Base-by-base conservation (phyloP, 2,888 invertebrate genomes). In the Xanthia icteritia region DNA sequence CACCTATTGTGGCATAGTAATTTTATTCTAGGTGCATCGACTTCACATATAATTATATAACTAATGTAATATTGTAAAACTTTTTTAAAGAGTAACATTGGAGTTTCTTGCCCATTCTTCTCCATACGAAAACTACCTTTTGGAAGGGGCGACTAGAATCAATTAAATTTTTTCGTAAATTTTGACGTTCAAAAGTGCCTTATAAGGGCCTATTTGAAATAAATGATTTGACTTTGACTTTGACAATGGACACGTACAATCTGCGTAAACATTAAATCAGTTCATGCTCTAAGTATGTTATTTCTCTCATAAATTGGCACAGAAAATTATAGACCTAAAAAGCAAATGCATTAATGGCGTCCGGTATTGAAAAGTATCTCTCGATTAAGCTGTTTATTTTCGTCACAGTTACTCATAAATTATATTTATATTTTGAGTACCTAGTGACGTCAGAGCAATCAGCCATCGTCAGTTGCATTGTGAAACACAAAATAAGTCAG, bases 381-480 rank as follows among this genome's bases (percentile, higher is more conserved):
- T n/a, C 67, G 48, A 73, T 73, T 73, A 71, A 82, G 67, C 63
- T 69, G 73, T 84, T 86, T 87, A 86, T 87, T 89, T 79, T 78
- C 78, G 79, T 79, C 83, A 69, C 82, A 76, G 87, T 81, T 77
- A 68, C 76, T 68, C 67, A 27, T 78, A 65, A 71, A 45, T 23
- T 48, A 31, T 56, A 77, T 48, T 79, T 77, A 71, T 81, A 84
- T 80, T 77, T 77, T 69, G 27, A 67, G 58, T 39, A 31, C 36
- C 61, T 61, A 36, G 69, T 88, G 86, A 86, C 88, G 81, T 86
- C 76, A 85, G 64, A n/a, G 20, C 9, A 27, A 86, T 83, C 80
- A 74, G 69, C 76, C 80, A 81, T 82, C 79, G 64, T 78, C 75
- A 69, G 74, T 79, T 84, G 76, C 71, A 76, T 80, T 56, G 60